Evolutionary conservation across 2,888 invertebrate species (phyloP).

Genomic region (Andrena fulva): DNA sequence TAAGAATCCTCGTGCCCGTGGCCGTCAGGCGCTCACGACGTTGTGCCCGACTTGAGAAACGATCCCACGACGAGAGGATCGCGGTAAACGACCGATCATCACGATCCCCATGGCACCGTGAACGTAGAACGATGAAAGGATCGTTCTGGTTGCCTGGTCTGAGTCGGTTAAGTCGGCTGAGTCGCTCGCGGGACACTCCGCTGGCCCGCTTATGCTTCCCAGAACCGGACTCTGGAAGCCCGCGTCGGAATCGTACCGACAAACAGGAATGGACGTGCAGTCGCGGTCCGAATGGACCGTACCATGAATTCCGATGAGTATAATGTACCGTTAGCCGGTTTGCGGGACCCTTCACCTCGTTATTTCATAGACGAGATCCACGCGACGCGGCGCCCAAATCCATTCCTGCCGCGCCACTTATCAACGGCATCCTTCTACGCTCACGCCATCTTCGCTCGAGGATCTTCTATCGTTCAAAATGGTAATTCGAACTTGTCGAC

Average conservation of each 20-base stretch:
- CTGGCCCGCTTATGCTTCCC: slow-evolving; percentile 66
- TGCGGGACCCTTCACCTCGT: slow-evolving; percentile 80
- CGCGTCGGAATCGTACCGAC: slow-evolving; percentile 64
- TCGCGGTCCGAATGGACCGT: slow-evolving; percentile 79
- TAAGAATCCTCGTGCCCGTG: not conserved
- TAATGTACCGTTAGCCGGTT: slow-evolving; percentile 81
- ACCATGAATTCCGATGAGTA: slow-evolving; percentile 82
- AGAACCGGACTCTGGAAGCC: slow-evolving; percentile 64
- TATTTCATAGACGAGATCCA: slow-evolving; percentile 62
- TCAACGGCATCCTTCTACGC: not conserved
- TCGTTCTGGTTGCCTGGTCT: slow-evolving; percentile 27
- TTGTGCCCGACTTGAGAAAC: not conserved
- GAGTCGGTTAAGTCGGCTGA: slow-evolving; percentile 17
- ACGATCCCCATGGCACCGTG: not conserved
- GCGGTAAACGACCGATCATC: not conserved
- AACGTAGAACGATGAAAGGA: not conserved
- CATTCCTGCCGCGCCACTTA: slow-evolving; percentile 34
- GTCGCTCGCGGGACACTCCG: slow-evolving; percentile 40
- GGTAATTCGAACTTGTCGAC: no score
- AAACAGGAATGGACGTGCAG: slow-evolving; percentile 69
- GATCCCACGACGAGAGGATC: not conserved
- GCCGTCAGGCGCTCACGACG: not conserved
- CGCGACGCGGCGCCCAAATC: slow-evolving; percentile 51
- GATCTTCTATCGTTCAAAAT: not conserved
- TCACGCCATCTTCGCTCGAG: not conserved